Base-by-base conservation (phyloP, 2,888 invertebrate species). In the Odontothrips loti region DNA sequence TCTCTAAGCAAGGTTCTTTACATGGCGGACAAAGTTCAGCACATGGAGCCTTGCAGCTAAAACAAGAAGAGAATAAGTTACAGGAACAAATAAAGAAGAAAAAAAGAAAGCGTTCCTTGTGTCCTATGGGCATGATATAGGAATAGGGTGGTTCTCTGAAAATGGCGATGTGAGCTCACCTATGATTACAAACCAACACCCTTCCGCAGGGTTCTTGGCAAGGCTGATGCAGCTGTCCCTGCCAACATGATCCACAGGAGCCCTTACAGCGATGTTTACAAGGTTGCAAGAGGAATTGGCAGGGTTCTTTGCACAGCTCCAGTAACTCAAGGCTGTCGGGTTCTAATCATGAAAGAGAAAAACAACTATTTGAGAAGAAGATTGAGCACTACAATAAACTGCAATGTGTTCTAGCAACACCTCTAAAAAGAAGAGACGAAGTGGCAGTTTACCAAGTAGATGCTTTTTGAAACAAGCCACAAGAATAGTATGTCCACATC, bases 131-230 rank as follows among this genome's bases (percentile, higher is more conserved):
- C 58, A 15, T 58, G 15, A 6, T 2, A 58, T 15, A n/a, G 6
- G 11, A 11, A 20, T n/a, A 1, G 6, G 6, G 17, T 58, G 20
- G 15, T 4, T 17, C n/a, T 2, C 58, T n/a, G n/a, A n/a, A n/a
- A n/a, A n/a, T n/a, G n/a, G n/a, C n/a, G n/a, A n/a, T n/a, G n/a
- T n/a, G n/a, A n/a, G n/a, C 58, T n/a, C 6, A 58, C 58, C 82
- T 3, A 88, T 87, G 1, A 87, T 85, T 58, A 90, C 84, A 47
- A 80, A 79, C 43, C 79, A 80, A 23, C 83, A 83, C n/a, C 84
- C 47, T 47, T 17, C 58, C 58, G n/a, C 58, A 58, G 8, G 58
- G 58, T 58, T 58, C 58, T 58, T n/a, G 20, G n/a, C 58, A 58
- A 1, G 58, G 20, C n/a, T 58, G 58, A 58, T 58, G 58, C 17